Evolutionary conservation across 37 sponge, comb jelly and placozoan species (phyloP).

Genomic region (Diacarnus erythraeanus): DNA sequence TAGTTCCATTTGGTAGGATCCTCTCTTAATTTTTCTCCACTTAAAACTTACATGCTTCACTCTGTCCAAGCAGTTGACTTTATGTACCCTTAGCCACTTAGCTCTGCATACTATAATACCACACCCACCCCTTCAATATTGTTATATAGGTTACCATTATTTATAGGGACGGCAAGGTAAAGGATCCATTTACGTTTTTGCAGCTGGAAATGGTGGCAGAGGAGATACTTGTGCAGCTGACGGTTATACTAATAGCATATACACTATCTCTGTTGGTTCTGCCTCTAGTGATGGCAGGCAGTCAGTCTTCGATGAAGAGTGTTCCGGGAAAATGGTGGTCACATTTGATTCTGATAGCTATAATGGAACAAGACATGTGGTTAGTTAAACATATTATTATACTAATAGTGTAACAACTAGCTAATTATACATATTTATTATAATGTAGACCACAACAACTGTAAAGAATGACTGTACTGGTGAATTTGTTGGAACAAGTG

Average conservation of each 20-base stretch:
- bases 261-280: constrained; percentile 87
- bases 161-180: constrained; percentile 78
- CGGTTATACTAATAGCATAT: constrained; percentile 87
- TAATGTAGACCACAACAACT: constrained; percentile 41
- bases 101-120: too few species aligned
- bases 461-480: constrained; percentile 32
- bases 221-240: constrained; percentile 89
- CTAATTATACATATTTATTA: background rate
- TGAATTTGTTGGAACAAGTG: constrained; percentile 47
- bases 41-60: too few species aligned
- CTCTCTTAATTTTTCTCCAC: too few species aligned
- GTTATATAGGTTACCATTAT: too few species aligned
- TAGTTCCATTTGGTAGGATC: too few species aligned
- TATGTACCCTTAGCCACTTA: too few species aligned
- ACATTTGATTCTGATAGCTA: constrained; percentile 74
- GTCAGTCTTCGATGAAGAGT: constrained; percentile 88
- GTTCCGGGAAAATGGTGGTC: constrained; percentile 85
- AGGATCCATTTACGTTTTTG: constrained; percentile 90
- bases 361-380: background rate
- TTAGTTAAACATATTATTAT: background rate
- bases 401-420: constrained; percentile 52
- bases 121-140: too few species aligned
- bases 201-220: constrained; percentile 86
- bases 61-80: too few species aligned
- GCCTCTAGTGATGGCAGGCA: constrained; percentile 65